Conservation (phyloP, 2,113 vertebrate species). For the Pterocles burchelli region DNA sequence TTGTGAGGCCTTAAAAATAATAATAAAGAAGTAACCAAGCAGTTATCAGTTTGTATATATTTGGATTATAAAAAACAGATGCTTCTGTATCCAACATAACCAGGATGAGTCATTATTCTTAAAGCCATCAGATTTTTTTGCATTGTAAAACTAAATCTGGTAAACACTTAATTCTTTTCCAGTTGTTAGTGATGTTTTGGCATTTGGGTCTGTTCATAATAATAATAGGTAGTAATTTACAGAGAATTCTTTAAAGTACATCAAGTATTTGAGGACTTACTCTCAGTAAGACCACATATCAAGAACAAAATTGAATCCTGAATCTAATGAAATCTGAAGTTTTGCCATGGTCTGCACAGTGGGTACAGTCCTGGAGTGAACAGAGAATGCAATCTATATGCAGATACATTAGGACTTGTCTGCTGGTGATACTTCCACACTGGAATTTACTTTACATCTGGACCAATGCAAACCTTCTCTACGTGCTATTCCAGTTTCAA, state of each 20-base stretch:
- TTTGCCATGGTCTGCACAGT: not conserved
- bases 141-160: not conserved
- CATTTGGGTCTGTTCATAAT: not conserved
- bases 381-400: not conserved
- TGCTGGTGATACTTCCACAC: too few species aligned
- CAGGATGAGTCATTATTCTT: not conserved
- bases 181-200: not conserved
- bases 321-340: not conserved
- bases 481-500: not conserved
- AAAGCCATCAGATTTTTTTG: not conserved
- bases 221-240: not conserved
- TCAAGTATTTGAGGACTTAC: not conserved
- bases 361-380: not conserved
- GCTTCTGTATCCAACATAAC: rapidly evolving
- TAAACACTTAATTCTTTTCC: not conserved
- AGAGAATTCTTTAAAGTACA: not conserved
- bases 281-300: not conserved
- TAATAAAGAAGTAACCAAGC: not conserved
- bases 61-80: not conserved
- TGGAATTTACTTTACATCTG: not conserved
- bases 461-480: not conserved
- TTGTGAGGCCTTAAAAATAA: not conserved
- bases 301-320: not conserved
- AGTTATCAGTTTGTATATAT: not conserved
- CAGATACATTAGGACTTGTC: not conserved